Evolutionary conservation across 2,888 invertebrate species (phyloP), one percentile per base, ranked within the genome.

Genomic region (Rhamphomyia laevipes): DNA sequence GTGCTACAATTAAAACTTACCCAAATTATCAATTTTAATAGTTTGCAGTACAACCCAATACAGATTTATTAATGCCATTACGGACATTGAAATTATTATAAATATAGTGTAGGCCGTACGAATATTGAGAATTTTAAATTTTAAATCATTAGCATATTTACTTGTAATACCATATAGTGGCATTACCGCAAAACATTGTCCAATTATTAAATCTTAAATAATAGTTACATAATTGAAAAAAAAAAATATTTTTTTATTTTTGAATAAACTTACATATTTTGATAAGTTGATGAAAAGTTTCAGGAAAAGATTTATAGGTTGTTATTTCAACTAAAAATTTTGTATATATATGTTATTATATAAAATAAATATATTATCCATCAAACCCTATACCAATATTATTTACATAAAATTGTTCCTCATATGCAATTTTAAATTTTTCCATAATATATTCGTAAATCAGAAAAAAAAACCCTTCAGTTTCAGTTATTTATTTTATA

Each of bases 101-200:
- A 49, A 9, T 2, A 45, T 10, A 10, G 54, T 33, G 15, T 55
- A 53, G 2, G 50, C 16, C 3, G 37, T 49, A 5, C 53, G 48
- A 43, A 49, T 15, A 40, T 54, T 49, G 17, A 10, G 43, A 16
- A 50, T 23, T 33, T 48, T 56, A 57, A 61, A 73, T 70, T 61
- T 66, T 27, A 73, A 63, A 31, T 63, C 56, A 5, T 63, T 61
- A 1, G 71, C 62, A 41, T 69, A 66, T 2, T 63, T 55, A 2
- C 62, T 63, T 30, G 56, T 61, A 6, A 73, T 57, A 1, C 73
- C 73, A 46, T 61, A 58, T 2, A 74, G 63, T 2, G 75, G 75
- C 53, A 74, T 61, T 41, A 74, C 58, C 21, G 68, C 70, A 48
- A 74, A 73, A 41, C 64, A 66, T 54, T 73, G 73, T 0, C 70